Evolutionary conservation across 2,797 vertebrate species (phyloP), one percentile per base, ranked within the genome.

Genomic region (Gouania willdenowi): DNA sequence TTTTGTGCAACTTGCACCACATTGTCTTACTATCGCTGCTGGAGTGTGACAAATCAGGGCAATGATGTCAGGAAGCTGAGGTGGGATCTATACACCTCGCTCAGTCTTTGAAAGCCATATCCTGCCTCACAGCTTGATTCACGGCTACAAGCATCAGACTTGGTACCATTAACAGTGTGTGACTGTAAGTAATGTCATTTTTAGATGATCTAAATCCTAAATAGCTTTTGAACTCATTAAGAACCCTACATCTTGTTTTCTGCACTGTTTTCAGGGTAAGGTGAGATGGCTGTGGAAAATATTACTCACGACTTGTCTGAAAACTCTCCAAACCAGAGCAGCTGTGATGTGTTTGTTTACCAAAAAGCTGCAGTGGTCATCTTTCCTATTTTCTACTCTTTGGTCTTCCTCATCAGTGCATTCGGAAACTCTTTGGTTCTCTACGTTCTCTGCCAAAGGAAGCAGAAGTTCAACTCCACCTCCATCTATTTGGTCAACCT

Each of bases 391-490:
- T 91, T 93, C 77, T 92, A 91, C 67, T 71, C 56, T 0, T 20
- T 67, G 19, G 61, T 94, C 43, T 82, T 92, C 47, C 21, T 91
- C 9, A 71, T 91, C 0, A 88, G 92, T 0, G 46, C 79, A 9
- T 89, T 79, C 0, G 89, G 91, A 41, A 94, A 93, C 62, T 59
- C 83, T 46, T 61, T 93, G 43, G 89, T 92, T 11, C 89, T 93
- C 41, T 84, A 58, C 36, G 83, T 93, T 31, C 87, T 84, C 41
- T 89, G 79, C 56, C 87, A 85, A 58, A 85, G 71, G 43, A 89
- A 86, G 43, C 82, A 86, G 66, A 93, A 93, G 72, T 77, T 89
- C 55, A 95, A 92, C 76, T 91, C 91, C 31, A 91, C 89, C 0
- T 68, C 84, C 0, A 54, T 92, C 39, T 92, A 92, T 63, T 70